These are phyloP conservation scores for Brenthis ino DNA, from an alignment of 2,888 invertebrate genomes.

Conservation along the genomic window DNA sequence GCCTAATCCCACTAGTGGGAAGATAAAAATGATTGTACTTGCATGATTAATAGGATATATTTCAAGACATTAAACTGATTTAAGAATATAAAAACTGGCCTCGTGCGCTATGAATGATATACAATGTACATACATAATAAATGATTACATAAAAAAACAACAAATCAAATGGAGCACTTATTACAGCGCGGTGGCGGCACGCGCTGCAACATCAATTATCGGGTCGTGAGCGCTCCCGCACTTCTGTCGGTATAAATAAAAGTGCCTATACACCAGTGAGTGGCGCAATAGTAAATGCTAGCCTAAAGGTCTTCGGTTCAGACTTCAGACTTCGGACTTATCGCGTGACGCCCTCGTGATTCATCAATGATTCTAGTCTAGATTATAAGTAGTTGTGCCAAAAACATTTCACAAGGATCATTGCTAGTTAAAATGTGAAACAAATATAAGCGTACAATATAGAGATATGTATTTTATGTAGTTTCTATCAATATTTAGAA, in stretches of 20 bases:
- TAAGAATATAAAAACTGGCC: no score
- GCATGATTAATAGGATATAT: no score
- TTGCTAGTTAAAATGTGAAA: no score
- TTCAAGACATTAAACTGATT: no score
- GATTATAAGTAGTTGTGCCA: constrained; percentile 24
- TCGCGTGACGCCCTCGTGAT: constrained; percentile 27
- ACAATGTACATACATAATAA: constrained; percentile 16
- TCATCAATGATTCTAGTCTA: constrained; percentile 30
- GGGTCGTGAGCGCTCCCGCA: constrained; percentile 79
- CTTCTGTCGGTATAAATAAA: constrained; percentile 79
- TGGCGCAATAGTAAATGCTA: constrained; percentile 76
- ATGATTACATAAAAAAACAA: constrained; percentile 24
- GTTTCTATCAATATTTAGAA: no score
- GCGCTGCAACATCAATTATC: constrained; percentile 75
- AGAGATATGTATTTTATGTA: no score
- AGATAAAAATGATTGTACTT: no score
- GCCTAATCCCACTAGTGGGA: no score
- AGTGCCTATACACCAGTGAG: constrained; percentile 63
- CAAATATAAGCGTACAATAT: no score
- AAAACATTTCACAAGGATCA: constrained; percentile 12
- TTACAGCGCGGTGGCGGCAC: constrained; percentile 52
- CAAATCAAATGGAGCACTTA: constrained; percentile 49
- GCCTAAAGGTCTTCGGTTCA: constrained; percentile 74
- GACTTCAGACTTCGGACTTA: constrained; percentile 53
- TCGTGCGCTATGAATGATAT: constrained; percentile 15